Base-by-base conservation (phyloP, 2,113 vertebrate species). In the Talpa occidentalis region DNA sequence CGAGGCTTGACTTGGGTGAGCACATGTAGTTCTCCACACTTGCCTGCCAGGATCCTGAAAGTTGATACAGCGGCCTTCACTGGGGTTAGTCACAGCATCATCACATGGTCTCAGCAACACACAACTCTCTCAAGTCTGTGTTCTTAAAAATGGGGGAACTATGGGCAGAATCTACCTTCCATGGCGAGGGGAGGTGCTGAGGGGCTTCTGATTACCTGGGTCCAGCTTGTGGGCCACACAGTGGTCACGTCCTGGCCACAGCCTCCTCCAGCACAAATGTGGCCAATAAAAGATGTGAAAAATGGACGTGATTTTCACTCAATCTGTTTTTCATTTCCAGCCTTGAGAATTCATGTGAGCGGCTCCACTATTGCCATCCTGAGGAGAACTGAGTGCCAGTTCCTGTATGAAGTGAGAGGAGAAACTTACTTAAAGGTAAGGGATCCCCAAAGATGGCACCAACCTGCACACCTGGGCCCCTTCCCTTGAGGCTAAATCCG, bases 361-460 rank as follows among this genome's bases (percentile, higher is more conserved):
- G 98, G 99, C 95, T 99, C 99, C 64, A 99, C 99, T 19, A 98
- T 99, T 82, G 98, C 98, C 94, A 99, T 99, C 97, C 98, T 99
- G 87, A 99, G 99, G 98, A 99, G 99, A 97, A 99, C 99, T 1
- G 98, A 99, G 92, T 99, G 99, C 91, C 98, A 97, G 93, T 99
- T 99, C 98, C 98, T 99, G 85, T 99, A 98, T 5, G 99, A 99
- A 98, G 95, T 97, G 73, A 98, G 99, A 98, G 99, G 99, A 96
- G 99, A 99, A 98, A 99, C 99, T 0, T 99, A 99, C 96, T 98
- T 99, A 85, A 99, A 99, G 99, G 99, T 99, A 96, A 98, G 73
- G 42, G 73, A 49, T 69, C 24, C 24, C 3, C 49, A 44, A 56
- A 70, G 59, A 72, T 64, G 73, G 22, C 35, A 28, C 54, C 19